Evolutionary conservation across 2,797 vertebrate species (phyloP).

Genomic region (Ateles fusciceps): DNA sequence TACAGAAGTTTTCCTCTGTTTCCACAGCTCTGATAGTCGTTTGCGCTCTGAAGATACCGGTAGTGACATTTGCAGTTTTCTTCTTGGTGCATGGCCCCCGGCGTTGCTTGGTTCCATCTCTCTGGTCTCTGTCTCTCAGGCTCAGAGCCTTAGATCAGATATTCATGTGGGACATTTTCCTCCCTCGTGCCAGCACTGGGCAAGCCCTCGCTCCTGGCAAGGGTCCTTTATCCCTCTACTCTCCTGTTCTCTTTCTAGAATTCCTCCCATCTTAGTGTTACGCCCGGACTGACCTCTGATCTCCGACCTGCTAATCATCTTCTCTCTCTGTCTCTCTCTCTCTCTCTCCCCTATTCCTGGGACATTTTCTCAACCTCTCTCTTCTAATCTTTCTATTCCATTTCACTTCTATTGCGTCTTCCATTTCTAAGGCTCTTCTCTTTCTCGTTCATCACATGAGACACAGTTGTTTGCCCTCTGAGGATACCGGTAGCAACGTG

Average conservation of each 20-base stretch:
- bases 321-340: not conserved
- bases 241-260: not conserved
- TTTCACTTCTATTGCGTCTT: not conserved
- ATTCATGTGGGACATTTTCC: not conserved
- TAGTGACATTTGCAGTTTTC: too few species aligned
- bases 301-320: not conserved
- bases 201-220: not conserved
- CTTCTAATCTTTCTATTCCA: not conserved
- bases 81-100: not conserved
- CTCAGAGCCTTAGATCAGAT: not conserved
- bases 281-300: not conserved
- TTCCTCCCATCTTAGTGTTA: not conserved
- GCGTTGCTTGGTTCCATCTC: too few species aligned
- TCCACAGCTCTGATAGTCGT: not conserved
- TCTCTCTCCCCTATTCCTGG: not conserved
- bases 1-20: not conserved
- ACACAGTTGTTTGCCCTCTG: not conserved
- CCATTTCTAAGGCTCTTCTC: not conserved
- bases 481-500: rapidly evolving
- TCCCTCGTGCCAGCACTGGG: not conserved
- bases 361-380: not conserved
- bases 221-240: not conserved
- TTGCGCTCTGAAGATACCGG: too few species aligned
- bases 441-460: not conserved
- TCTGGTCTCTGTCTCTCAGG: not conserved